A percentile compares a stretch with the other conserved stretches of the same genome.
Conservation (phyloP, 2,797 vertebrate species). For the Prionace glauca region DNA sequence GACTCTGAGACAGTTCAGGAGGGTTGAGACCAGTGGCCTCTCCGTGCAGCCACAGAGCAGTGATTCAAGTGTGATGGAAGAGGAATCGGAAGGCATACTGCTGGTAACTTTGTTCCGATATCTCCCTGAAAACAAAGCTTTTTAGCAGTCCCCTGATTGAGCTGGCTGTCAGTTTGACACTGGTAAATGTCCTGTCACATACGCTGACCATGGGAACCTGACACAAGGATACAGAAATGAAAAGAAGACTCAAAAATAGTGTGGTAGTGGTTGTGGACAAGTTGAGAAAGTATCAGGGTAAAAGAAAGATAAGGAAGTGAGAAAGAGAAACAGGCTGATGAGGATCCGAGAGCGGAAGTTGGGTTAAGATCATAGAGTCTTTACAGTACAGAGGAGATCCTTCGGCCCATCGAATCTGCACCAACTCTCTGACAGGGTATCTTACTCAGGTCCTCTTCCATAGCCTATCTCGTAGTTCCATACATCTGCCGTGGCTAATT, state of each 20-base stretch:
- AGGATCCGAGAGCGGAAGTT: neutral
- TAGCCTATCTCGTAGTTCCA: too few species aligned
- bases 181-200: too few species aligned
- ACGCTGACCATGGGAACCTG: too few species aligned
- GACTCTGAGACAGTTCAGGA: neutral
- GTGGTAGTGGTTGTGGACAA: neutral
- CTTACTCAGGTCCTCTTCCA: too few species aligned
- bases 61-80: neutral
- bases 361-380: too few species aligned
- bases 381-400: too few species aligned
- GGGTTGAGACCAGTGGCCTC: neutral
- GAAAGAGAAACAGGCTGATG: neutral
- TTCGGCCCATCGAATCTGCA: too few species aligned
- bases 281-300: neutral
- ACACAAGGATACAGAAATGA: too few species aligned
- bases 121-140: neutral
- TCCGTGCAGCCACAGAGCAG: neutral
- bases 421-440: too few species aligned
- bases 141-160: neutral
- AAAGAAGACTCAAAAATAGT: too few species aligned
- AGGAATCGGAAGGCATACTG: neutral
- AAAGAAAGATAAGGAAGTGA: neutral
- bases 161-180: too few species aligned
- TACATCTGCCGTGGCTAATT: too few species aligned
- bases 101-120: neutral